A percentile compares a stretch with the other conserved stretches of the same genome.
Evolutionary conservation across 2,113 vertebrate species (phyloP).

Genomic region (Macheiramphus alcinus): DNA sequence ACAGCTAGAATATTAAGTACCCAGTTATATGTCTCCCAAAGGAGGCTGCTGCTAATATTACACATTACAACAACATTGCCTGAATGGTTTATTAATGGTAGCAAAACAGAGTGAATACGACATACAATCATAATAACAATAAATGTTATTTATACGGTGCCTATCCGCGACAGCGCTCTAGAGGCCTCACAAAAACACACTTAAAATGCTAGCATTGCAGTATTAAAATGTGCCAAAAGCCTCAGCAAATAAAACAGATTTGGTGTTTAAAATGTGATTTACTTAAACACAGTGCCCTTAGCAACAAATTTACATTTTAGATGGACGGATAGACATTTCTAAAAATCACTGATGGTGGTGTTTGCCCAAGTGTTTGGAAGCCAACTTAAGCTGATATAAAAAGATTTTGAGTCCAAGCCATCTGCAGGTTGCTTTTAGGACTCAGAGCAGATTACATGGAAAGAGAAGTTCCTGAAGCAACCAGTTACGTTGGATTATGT

Average conservation of each 20-base stretch:
- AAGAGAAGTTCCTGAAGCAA: neutral
- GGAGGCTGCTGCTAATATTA: conserved; percentile 71
- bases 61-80: conserved; percentile 74
- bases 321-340: neutral
- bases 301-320: neutral
- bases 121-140: conserved; percentile 78
- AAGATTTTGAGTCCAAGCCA: neutral
- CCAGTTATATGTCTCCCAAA: conserved; percentile 60
- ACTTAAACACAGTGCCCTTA: neutral
- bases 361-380: neutral
- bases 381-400: neutral
- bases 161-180: conserved; percentile 53
- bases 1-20: conserved; percentile 75
- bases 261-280: conserved; percentile 22
- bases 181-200: conserved; percentile 65
- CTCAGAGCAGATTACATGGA: neutral
- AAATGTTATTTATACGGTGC: conserved; percentile 77
- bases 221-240: conserved; percentile 50
- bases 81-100: conserved; percentile 79
- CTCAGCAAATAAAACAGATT: conserved; percentile 19
- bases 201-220: conserved; percentile 59
- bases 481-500: neutral
- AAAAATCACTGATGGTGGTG: neutral
- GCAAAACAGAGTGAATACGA: conserved; percentile 76
- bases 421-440: neutral